A percentile compares a stretch with the other conserved stretches of the same genome.
Evolutionary conservation across 2,113 vertebrate genomes (phyloP).

Genomic region (Puntigrus tetrazona): DNA sequence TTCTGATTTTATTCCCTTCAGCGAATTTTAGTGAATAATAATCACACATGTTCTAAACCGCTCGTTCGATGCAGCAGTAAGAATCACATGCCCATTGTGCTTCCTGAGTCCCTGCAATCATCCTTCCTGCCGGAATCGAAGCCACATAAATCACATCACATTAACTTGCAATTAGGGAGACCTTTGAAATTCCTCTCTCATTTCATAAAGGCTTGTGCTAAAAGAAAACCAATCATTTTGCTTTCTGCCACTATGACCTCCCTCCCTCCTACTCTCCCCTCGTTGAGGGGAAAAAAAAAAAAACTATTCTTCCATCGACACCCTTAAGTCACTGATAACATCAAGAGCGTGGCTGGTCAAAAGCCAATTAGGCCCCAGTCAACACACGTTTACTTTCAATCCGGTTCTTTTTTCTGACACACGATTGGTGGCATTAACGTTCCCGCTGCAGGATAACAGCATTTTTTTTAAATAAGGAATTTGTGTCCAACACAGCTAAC

Average conservation of each 20-base stretch:
- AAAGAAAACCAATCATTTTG: slow-evolving; percentile 59
- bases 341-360: slow-evolving; percentile 43
- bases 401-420: slow-evolving; percentile 29
- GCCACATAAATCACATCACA: slow-evolving; percentile 54
- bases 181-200: slow-evolving; percentile 55
- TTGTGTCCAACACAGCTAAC: slow-evolving; percentile 54
- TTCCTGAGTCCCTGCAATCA: slow-evolving; percentile 50
- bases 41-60: slow-evolving; percentile 41
- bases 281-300: slow-evolving; percentile 1
- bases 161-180: slow-evolving; percentile 57
- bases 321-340: slow-evolving; percentile 52
- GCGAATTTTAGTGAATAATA: slow-evolving; percentile 46
- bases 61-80: slow-evolving; percentile 25
- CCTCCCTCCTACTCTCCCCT: not conserved
- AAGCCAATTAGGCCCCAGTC: slow-evolving; percentile 54
- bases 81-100: slow-evolving; percentile 53
- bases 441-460: slow-evolving; percentile 51
- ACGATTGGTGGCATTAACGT: slow-evolving; percentile 52
- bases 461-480: slow-evolving; percentile 54
- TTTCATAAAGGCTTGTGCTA: slow-evolving; percentile 49
- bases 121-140: slow-evolving; percentile 50
- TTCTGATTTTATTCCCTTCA: slow-evolving; percentile 37
- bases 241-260: slow-evolving; percentile 45
- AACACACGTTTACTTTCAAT: slow-evolving; percentile 45
- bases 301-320: slow-evolving; percentile 8